A percentile compares a stretch with the other conserved stretches of the same genome.
Conservation (phyloP, 64 coral and sea anemone species). For the Pachyseris speciosa region DNA sequence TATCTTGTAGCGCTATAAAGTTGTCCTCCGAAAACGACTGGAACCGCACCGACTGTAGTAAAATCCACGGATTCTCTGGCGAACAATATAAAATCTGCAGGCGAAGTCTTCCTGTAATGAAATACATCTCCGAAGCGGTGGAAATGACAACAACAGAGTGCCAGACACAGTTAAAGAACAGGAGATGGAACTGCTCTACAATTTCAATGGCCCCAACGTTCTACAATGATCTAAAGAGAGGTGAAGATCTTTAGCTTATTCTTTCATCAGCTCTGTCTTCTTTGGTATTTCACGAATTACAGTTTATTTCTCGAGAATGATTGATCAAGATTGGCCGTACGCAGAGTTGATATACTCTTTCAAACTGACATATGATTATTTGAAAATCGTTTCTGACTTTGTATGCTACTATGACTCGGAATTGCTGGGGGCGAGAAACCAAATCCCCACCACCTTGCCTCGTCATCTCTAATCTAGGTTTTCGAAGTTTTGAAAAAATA, state of each 20-base stretch:
- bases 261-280: neutral
- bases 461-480: slow-evolving; percentile 10
- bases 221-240: slow-evolving; percentile 60
- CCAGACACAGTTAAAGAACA: slow-evolving; percentile 45
- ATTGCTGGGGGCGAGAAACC: neutral
- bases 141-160: slow-evolving; percentile 72
- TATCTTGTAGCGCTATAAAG: slow-evolving; percentile 42
- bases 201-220: slow-evolving; percentile 55
- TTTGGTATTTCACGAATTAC: neutral
- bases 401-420: neutral
- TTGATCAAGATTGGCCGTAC: neutral
- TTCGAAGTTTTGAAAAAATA: slow-evolving; percentile 20
- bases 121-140: slow-evolving; percentile 76
- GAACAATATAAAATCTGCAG: slow-evolving; percentile 79
- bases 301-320: neutral
- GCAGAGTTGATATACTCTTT: neutral
- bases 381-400: neutral
- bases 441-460: neutral
- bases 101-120: slow-evolving; percentile 72
- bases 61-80: slow-evolving; percentile 48
- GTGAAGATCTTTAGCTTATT: slow-evolving; percentile 30
- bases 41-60: slow-evolving; percentile 69
- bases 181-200: slow-evolving; percentile 84
- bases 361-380: neutral
- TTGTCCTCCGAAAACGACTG: slow-evolving; percentile 35